Percentiles rank a stretch among this genome's conserved stretches.
These are phyloP conservation scores for Lithobates sylvaticus DNA, from an alignment of 2,797 vertebrate genomes.

Conservation along the genomic window DNA sequence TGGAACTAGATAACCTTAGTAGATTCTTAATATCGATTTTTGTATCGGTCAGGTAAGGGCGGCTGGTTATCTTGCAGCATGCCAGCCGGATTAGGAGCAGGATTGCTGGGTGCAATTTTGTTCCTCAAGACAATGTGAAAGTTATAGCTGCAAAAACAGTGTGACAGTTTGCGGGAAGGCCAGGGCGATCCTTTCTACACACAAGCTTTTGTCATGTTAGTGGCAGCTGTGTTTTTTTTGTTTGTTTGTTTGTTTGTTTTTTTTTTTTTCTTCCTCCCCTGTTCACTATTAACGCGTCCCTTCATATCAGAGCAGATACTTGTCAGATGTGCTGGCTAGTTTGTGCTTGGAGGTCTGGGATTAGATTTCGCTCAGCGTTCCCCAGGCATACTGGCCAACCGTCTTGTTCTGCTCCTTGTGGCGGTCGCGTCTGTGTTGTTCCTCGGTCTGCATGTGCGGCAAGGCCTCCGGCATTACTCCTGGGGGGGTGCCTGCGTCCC, in stretches of 20 bases:
- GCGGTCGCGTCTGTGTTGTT: neutral
- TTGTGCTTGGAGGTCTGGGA: neutral
- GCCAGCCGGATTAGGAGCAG: no score
- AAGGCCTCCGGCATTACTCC: neutral
- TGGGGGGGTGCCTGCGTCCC: no score
- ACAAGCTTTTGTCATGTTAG: neutral
- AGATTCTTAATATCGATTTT: neutral
- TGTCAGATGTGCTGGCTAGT: slow-evolving; percentile 5
- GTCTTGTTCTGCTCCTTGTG: slow-evolving; percentile 11
- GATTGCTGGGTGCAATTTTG: no score
- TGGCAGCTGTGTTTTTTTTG: neutral
- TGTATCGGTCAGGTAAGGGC: neutral
- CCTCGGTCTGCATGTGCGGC: neutral
- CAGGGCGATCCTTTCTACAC: neutral
- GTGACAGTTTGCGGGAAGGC: no score
- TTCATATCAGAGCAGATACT: slow-evolving; percentile 16
- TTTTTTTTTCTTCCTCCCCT: neutral
- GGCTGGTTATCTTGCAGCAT: neutral
- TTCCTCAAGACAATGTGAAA: no score
- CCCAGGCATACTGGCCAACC: neutral
- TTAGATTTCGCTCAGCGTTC: neutral
- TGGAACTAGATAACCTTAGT: neutral
- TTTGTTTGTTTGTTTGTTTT: neutral
- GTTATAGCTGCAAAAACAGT: no score
- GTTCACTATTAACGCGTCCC: slow-evolving; percentile 17